Conservation (phyloP, 53 echinoderm and acorn worm species). For the Actinopyga echinites region DNA sequence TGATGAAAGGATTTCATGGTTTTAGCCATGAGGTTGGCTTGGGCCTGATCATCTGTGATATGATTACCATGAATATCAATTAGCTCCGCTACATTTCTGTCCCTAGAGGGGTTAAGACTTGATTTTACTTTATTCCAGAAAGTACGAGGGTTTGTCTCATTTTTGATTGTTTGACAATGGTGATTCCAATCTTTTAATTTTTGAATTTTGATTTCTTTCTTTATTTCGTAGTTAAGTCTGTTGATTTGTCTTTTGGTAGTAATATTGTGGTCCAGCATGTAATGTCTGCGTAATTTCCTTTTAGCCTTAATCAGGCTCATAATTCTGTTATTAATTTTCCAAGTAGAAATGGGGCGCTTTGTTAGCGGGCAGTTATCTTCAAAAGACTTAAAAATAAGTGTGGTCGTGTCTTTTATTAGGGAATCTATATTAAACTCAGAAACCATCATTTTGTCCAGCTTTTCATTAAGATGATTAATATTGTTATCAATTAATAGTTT, state of each 20-base stretch:
- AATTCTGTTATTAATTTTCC: neutral
- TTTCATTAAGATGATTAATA: neutral
- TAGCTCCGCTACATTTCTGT: no score
- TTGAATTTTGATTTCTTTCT: neutral
- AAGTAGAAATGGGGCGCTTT: neutral
- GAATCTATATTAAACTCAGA: no score
- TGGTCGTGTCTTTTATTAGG: neutral
- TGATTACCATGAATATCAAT: no score
- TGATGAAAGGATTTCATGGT: no score
- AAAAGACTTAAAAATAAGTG: neutral
- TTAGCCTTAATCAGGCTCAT: neutral
- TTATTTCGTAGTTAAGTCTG: neutral
- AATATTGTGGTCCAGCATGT: neutral
- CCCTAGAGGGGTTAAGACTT: no score
- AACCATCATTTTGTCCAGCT: no score
- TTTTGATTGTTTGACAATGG: no score
- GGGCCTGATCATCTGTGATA: no score
- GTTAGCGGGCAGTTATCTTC: neutral
- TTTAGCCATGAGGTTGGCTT: no score
- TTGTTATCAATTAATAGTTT: neutral
- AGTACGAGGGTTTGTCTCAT: no score
- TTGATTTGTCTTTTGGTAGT: neutral
- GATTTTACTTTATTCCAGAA: no score
- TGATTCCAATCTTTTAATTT: no score
- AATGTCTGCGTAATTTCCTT: neutral